Conservation (phyloP, 2,888 invertebrate genomes). For the Elegia similella region DNA sequence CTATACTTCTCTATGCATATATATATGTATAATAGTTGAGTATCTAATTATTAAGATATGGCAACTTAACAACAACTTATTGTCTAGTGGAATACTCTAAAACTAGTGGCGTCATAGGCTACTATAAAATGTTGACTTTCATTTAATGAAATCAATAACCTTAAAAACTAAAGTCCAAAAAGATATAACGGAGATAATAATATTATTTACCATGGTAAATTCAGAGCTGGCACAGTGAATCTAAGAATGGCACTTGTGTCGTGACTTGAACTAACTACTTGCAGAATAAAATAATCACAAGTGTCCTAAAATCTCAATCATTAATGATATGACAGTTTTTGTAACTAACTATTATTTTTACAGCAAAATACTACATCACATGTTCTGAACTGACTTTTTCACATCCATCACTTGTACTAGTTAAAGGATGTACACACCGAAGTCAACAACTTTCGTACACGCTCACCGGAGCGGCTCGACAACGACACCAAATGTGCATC, state of each 20-base stretch:
- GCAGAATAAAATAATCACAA: background rate
- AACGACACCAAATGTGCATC: no score
- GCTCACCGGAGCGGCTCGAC: no score
- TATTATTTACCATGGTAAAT: background rate
- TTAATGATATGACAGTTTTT: constrained; percentile 5
- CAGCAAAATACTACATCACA: background rate
- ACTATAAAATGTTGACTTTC: constrained; percentile 16
- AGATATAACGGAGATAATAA: background rate
- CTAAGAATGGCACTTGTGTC: background rate
- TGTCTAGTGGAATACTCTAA: constrained; percentile 75
- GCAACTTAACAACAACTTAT: constrained; percentile 79
- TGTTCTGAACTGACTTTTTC: constrained; percentile 1
- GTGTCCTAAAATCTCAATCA: background rate
- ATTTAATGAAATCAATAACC: background rate
- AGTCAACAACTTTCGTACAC: no score
- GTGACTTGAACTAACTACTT: background rate
- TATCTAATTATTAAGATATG: constrained; percentile 79
- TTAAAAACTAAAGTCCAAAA: constrained; percentile 14
- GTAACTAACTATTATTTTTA: background rate
- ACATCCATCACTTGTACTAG: constrained; percentile 9
- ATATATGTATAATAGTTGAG: constrained; percentile 70
- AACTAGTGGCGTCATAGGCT: constrained; percentile 33
- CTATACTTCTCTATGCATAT: constrained; percentile 63
- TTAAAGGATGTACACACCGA: background rate
- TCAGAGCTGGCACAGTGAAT: constrained; percentile 1